Base-by-base conservation (phyloP, 2,888 invertebrate genomes). In the Eupithecia centaureata region DNA sequence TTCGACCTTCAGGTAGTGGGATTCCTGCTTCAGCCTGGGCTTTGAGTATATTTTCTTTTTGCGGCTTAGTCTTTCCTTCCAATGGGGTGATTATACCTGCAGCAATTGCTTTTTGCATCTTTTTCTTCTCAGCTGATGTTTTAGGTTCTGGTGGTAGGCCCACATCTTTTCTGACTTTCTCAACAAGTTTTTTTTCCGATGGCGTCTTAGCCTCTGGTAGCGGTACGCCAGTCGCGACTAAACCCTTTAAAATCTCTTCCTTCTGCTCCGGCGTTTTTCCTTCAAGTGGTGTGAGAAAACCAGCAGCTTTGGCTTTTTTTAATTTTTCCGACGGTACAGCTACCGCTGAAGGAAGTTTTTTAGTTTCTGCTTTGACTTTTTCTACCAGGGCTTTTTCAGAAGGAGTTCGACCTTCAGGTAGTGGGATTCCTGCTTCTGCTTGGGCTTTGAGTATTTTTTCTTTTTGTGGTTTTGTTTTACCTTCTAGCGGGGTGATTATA, bases 1-100 rank as follows among this genome's bases (percentile, higher is more conserved):
- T 80, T 13, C 78, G 58, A 0, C 81, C 82, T 71, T 77, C 79
- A 1, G 81, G 81, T n/a, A 82, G 61, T 1, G 77, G 73, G 13
- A 82, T 33, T 0, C 81, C 82, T 25, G 69, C 47, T 38, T 77
- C 75, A 25, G 75, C 73, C 65, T 75, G 71, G 2, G 63, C 76
- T 72, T 66, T 73, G 1, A 80, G 59, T 5, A 81, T 77, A 60
- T 77, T 77, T 72, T 80, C 79, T 72, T 83, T 82, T 63, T 73
- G 73, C 1, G 76, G 72, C 5, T 72, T n/a, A 5, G 78, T 76
- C 71, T 74, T 73, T 5, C 81, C 79, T 73, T 79, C 78, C 18
- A 81, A 78, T 15, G 82, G 82, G 5, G 82, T 64, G 2, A 54
- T 54, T 0, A 54, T 54, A 13, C 54, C 54, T 1, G 25, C 7